Conservation (phyloP, 2,113 vertebrate species). For the Xiphorhynchus elegans region DNA sequence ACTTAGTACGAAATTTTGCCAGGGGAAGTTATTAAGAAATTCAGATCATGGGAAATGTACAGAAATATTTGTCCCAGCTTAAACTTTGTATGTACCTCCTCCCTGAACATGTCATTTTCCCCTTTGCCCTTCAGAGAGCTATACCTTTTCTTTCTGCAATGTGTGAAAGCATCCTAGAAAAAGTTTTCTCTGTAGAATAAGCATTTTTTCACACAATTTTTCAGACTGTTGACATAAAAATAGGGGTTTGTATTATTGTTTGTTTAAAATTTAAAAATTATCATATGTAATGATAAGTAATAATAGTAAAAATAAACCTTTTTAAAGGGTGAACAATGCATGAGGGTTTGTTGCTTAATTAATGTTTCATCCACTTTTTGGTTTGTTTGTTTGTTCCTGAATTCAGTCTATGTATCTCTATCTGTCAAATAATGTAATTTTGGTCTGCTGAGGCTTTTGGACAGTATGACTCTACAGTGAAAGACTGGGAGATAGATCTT, state of each 20-base stretch:
- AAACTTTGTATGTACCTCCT: background rate
- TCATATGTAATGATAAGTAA: background rate
- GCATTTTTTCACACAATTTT: background rate
- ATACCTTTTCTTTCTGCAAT: background rate
- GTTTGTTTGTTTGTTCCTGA: background rate
- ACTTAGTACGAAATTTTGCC: background rate
- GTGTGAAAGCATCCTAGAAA: background rate
- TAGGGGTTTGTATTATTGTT: background rate
- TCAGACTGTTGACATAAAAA: background rate
- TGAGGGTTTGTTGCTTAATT: background rate
- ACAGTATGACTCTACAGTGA: background rate
- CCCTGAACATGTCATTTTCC: background rate
- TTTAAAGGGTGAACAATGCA: background rate
- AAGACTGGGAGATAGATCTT: background rate
- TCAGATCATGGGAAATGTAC: background rate
- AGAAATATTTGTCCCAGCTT: background rate
- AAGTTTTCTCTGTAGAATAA: background rate
- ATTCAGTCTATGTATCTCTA: background rate
- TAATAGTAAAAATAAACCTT: background rate
- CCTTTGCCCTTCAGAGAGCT: background rate
- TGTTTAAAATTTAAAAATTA: background rate
- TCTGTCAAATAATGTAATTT: background rate
- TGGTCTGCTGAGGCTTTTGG: background rate
- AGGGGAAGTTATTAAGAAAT: background rate
- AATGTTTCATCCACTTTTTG: background rate